Conservation (phyloP, 2,113 vertebrate genomes). For the Lasiurus cinereus region DNA sequence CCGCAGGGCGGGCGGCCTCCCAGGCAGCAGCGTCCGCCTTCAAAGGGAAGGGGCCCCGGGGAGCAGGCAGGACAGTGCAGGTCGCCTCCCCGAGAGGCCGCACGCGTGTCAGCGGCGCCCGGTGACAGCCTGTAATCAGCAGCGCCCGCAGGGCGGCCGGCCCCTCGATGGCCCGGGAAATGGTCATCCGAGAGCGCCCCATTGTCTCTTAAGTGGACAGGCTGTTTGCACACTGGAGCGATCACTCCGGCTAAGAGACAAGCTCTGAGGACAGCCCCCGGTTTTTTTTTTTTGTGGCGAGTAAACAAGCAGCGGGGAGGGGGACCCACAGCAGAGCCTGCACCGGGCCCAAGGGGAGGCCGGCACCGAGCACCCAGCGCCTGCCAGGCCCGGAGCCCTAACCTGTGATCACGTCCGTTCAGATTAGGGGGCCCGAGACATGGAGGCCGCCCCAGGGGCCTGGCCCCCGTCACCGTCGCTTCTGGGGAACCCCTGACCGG, state of each 20-base stretch:
- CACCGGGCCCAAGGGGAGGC: not conserved
- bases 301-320: not conserved
- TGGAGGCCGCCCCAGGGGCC: not conserved
- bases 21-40: too few species aligned
- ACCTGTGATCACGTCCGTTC: not conserved
- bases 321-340: not conserved
- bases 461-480: not conserved
- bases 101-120: not conserved
- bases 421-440: not conserved
- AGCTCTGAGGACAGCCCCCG: not conserved
- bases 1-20: not conserved
- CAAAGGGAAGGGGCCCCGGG: not conserved
- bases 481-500: not conserved
- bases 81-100: constrained; percentile 1
- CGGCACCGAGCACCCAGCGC: not conserved
- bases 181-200: not conserved
- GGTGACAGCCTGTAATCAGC: not conserved
- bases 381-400: not conserved
- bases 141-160: not conserved
- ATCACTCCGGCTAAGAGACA: not conserved
- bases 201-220: not conserved
- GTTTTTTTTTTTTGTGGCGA: not conserved
- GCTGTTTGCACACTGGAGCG: not conserved
- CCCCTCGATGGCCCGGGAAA: not conserved
- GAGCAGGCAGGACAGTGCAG: not conserved